Conservation (phyloP, 2,113 vertebrate genomes). For the Macaca mulatta region DNA sequence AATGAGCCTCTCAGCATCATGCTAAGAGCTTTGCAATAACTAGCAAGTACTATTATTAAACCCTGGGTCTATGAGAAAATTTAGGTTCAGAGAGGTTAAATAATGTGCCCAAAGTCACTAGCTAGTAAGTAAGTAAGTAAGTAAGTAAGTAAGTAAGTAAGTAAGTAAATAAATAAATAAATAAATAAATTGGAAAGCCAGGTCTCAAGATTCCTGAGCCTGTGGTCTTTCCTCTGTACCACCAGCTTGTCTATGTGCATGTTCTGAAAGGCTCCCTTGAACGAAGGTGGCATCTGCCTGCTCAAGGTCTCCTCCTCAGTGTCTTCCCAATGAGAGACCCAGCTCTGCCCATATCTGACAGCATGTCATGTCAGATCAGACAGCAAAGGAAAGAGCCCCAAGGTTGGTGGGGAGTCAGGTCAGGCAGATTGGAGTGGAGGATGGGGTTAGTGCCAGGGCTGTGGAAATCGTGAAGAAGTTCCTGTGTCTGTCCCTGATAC, state of each 20-base stretch:
- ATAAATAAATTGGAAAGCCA: neutral
- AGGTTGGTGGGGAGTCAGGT: neutral
- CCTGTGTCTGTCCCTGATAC: neutral
- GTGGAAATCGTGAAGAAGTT: neutral
- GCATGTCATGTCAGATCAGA: conserved; percentile 54
- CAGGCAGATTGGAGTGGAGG: neutral
- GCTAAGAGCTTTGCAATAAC: neutral
- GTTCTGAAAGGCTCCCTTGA: conserved; percentile 6
- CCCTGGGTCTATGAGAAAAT: neutral
- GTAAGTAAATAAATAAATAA: too few species aligned
- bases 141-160: too few species aligned
- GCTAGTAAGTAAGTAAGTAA: neutral
- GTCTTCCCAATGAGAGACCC: neutral
- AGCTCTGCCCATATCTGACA: conserved; percentile 14
- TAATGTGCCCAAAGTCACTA: neutral
- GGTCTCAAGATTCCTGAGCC: neutral
- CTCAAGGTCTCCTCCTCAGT: neutral
- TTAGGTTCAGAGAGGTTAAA: neutral
- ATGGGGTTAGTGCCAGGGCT: neutral
- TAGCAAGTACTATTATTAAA: neutral
- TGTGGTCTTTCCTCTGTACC: neutral
- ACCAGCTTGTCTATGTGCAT: neutral
- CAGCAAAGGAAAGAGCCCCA: neutral
- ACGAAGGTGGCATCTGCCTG: neutral
- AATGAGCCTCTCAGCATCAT: neutral